phyloP scores from a whole-genome alignment of 2,797 vertebrate species.

The Esox masquinongy region DNA sequence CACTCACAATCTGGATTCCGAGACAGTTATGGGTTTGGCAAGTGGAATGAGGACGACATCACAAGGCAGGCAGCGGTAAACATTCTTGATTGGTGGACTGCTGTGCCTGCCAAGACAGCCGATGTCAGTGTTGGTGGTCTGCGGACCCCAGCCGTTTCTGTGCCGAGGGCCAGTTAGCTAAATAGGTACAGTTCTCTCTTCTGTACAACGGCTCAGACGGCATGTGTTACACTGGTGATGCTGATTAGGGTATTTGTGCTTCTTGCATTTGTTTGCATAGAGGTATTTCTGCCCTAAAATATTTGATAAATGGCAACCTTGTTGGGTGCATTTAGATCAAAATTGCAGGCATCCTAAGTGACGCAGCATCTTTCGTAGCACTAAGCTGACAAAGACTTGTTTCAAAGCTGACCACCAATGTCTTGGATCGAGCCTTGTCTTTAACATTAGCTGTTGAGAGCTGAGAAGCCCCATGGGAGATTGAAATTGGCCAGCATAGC shows the following conservation, averaged over 20 bases:
- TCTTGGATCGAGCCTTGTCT: no score
- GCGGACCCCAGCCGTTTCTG: conserved; percentile 36
- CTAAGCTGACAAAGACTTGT: no score
- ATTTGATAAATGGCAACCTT: conserved; percentile 42
- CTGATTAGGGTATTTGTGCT: conserved; percentile 61
- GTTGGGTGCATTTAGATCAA: conserved; percentile 33
- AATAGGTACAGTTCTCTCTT: conserved; percentile 38
- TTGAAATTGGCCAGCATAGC: no score
- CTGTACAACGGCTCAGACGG: conserved; percentile 47
- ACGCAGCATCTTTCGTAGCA: no score
- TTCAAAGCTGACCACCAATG: no score
- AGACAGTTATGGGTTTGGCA: conserved; percentile 70
- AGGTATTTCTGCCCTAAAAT: conserved; percentile 52
- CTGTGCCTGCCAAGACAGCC: conserved; percentile 67
- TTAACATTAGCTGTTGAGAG: no score
- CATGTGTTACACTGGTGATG: conserved; percentile 52
- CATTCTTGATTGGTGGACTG: conserved; percentile 72
- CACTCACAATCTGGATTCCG: conserved; percentile 29
- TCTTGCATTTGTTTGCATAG: conserved; percentile 65
- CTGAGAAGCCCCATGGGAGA: no score
- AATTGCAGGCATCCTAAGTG: no score
- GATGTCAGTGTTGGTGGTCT: conserved; percentile 73
- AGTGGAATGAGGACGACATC: conserved; percentile 67
- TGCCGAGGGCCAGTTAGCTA: conserved; percentile 46
- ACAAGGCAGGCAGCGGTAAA: conserved; percentile 68